Percentiles rank a stretch among this genome's conserved stretches.
Evolutionary conservation across 2,888 invertebrate species (phyloP).

Genomic region (Macaria notata): DNA sequence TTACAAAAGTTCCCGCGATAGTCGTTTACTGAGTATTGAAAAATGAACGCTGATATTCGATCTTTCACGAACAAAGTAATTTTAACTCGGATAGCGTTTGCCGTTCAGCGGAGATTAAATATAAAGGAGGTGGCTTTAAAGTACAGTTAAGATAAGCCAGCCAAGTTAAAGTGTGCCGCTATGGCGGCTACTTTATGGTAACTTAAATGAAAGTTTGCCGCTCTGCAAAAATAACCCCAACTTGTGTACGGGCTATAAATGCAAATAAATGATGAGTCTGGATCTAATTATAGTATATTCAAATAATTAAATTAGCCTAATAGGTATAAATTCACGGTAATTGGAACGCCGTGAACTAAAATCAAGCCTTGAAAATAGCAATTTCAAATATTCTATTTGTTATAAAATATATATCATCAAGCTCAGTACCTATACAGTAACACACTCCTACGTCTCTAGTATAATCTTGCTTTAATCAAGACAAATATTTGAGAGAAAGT

Average conservation of each 20-base stretch:
- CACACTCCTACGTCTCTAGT: too few relatives aligned
- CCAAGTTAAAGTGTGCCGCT: constrained; percentile 54
- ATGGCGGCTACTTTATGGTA: constrained; percentile 58
- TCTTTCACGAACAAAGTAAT: constrained; percentile 74
- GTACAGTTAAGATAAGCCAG: constrained; percentile 73
- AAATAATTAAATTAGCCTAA: too few relatives aligned
- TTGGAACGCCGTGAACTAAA: too few relatives aligned
- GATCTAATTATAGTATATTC: neutral
- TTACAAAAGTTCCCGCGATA: constrained; percentile 60
- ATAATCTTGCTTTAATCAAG: too few relatives aligned
- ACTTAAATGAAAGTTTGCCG: constrained; percentile 58
- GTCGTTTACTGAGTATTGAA: constrained; percentile 71
- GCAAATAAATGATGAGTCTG: constrained; percentile 9
- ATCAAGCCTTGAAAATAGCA: too few relatives aligned
- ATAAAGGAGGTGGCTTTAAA: constrained; percentile 70
- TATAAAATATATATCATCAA: too few relatives aligned
- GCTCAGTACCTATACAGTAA: too few relatives aligned
- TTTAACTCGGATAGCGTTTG: constrained; percentile 68
- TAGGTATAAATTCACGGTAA: too few relatives aligned
- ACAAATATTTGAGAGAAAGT: too few relatives aligned
- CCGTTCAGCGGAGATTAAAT: constrained; percentile 67
- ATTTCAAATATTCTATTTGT: too few relatives aligned
- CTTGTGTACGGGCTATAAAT: constrained; percentile 23
- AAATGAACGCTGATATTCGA: constrained; percentile 73
- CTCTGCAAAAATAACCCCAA: constrained; percentile 48